A percentile compares a stretch with the other conserved stretches of the same genome.
Evolutionary conservation across 2,797 vertebrate species (phyloP).

Genomic region (Pangasius sanitwongsei): DNA sequence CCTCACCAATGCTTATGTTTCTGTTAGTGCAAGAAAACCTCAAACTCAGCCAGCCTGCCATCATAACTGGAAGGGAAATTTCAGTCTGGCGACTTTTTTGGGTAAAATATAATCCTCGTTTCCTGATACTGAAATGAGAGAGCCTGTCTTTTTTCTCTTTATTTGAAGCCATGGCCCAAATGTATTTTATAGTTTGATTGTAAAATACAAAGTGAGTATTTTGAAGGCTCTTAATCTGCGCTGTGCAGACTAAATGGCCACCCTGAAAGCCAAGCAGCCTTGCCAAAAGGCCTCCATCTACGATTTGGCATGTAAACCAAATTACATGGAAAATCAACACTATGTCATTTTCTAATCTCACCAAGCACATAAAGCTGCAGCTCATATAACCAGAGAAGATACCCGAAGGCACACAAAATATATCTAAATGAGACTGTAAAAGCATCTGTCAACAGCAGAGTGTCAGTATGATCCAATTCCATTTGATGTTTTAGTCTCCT

Average conservation of each 20-base stretch:
- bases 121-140: conserved; percentile 1
- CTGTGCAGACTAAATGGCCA: conserved; percentile 38
- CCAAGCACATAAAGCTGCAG: conserved; percentile 29
- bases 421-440: conserved; percentile 29
- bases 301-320: conserved; percentile 41
- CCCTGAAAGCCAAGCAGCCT: conserved; percentile 27
- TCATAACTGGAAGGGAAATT: conserved; percentile 37
- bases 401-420: conserved; percentile 15
- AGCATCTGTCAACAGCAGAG: conserved; percentile 40
- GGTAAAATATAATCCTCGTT: not conserved
- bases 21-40: conserved; percentile 42
- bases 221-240: conserved; percentile 43
- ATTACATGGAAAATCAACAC: conserved; percentile 42
- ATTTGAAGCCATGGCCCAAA: conserved; percentile 11
- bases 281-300: conserved; percentile 33
- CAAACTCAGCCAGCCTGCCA: conserved; percentile 29
- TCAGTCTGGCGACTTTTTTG: conserved; percentile 8
- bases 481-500: conserved; percentile 11
- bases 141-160: not conserved
- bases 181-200: conserved; percentile 34
- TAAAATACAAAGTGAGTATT: conserved; percentile 50
- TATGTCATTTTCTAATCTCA: conserved; percentile 39
- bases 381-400: conserved; percentile 23
- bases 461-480: conserved; percentile 38
- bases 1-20: conserved; percentile 31